Percentiles rank a stretch among this genome's conserved stretches.
phyloP scores from a whole-genome alignment of 2,113 vertebrate genomes.

The Ondatra zibethicus region DNA sequence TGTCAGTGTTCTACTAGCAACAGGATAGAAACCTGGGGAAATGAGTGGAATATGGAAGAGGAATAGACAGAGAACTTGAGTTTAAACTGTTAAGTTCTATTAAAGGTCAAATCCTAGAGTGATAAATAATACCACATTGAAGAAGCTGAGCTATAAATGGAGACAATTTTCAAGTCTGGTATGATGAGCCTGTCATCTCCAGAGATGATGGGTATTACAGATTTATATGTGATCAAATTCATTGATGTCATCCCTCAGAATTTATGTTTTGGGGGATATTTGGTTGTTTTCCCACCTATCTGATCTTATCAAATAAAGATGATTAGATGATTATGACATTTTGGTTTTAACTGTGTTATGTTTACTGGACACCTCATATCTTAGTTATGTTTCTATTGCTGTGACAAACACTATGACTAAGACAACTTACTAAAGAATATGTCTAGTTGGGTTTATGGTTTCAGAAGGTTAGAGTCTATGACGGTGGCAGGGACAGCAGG shows the following conservation, averaged over 20 bases:
- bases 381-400: not conserved
- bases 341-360: not conserved
- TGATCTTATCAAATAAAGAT: slow-evolving; percentile 20
- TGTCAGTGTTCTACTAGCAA: not conserved
- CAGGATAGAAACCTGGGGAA: not conserved
- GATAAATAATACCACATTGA: not conserved
- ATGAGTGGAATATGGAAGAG: not conserved
- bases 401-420: not conserved
- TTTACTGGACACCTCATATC: not conserved
- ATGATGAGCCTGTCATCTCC: not conserved
- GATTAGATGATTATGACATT: slow-evolving; percentile 1
- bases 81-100: slow-evolving; percentile 48
- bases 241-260: not conserved
- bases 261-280: not conserved
- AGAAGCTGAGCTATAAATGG: slow-evolving; percentile 10
- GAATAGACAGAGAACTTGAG: not conserved
- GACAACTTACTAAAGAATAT: not conserved
- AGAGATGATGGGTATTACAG: not conserved
- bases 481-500: not conserved
- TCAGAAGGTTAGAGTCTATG: not conserved
- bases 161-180: slow-evolving; percentile 48
- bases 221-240: not conserved
- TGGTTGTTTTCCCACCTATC: not conserved
- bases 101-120: slow-evolving; percentile 46
- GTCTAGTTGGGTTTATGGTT: not conserved